Percentiles rank a stretch among this genome's conserved stretches.
Conservation (phyloP, 2,888 invertebrate genomes). For the Physocephala rufipes region DNA sequence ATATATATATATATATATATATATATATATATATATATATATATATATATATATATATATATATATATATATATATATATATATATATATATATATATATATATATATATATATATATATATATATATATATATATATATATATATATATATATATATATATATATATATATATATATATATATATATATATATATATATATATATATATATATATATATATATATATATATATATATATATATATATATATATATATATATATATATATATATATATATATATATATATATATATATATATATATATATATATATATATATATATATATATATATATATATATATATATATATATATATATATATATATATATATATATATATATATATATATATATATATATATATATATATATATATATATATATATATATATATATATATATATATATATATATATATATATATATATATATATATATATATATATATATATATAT, state of each 20-base stretch:
- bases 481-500: background rate
- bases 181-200: conserved; percentile 3
- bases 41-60: background rate
- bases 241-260: background rate
- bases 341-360: conserved; percentile 3
- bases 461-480: conserved; percentile 3
- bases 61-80: conserved; percentile 3
- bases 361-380: background rate
- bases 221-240: conserved; percentile 3
- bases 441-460: background rate
- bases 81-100: background rate
- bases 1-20: background rate
- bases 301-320: conserved; percentile 3
- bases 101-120: conserved; percentile 3
- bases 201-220: background rate
- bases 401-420: background rate
- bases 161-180: background rate
- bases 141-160: conserved; percentile 3
- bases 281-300: background rate
- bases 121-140: background rate
- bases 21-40: conserved; percentile 3
- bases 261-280: conserved; percentile 3
- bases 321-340: background rate
- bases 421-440: conserved; percentile 3
- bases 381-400: conserved; percentile 3